Evolutionary conservation across 2,888 invertebrate species (phyloP), one percentile per base, ranked within the genome.

Genomic region (Parasteatoda lunata): DNA sequence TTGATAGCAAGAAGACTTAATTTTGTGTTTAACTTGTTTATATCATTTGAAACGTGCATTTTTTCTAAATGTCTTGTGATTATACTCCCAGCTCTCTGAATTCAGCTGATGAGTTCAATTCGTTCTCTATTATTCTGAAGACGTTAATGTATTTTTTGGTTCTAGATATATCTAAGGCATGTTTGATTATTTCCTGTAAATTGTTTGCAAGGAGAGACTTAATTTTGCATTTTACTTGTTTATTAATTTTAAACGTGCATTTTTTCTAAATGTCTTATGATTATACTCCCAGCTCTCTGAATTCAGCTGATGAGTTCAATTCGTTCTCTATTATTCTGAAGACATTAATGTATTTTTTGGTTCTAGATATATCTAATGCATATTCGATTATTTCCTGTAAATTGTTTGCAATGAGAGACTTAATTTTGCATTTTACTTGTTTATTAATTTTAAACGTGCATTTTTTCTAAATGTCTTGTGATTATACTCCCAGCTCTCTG

Each of bases 281-380:
- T 71, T 49, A 51, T 7, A 71, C 71, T 51, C 71, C 71, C 71
- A 71, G 71, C 71, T 73, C 73, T 73, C 59, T 73, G 45, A 73
- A 54, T 6, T 11, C 45, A 9, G 5, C 30, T 52, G 52, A 51
- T 51, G 71, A 52, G 59, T 30, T 30, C 30, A 30, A 9, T 54
- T 54, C 45, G 54, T 73, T 52, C 15, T 59, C 73, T 45, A 30
- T 52, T 30, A 54, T 52, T 13, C 45, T 54, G 54, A 71, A 71
- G 51, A 47, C 68, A 68, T 7, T 68, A n/a, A 15, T 47, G 11
- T 0, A 6, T 49, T 72, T 3, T 15, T 48, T 4, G 5, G 11
- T 9, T 51, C 51, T 3, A 71, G 51, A 30, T 51, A 13, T 59
- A 59, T 8, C 59, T 59, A 1, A 11, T 1, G 9, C 2, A 59